Evolutionary conservation across 1,140 invertebrate species (phyloP), one percentile per base, ranked within the genome.

Genomic region (Neoseiulus cucumeris): DNA sequence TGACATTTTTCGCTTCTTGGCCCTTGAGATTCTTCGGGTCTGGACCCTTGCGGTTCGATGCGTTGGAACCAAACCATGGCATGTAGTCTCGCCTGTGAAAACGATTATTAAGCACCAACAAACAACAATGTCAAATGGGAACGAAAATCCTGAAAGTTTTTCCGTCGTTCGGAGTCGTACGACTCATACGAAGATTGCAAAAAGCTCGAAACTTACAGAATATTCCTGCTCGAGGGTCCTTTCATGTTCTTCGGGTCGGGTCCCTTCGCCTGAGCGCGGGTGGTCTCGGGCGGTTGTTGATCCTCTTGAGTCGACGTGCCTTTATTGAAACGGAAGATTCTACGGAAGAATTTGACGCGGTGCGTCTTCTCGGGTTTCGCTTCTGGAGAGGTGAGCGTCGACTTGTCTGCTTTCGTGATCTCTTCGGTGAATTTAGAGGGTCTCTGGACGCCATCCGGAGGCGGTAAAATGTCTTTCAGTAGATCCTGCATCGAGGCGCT

Each of bases 231-330:
- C 22, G 51, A 59, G 1, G 51, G 51, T 9, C 51, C 51, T 65
- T 67, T 67, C 30, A 33, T 55, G 25, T 65, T 41, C 12, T 55
- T 64, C n/a, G 66, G 64, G 42, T 67, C 66, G 44, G 18, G 65
- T 67, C 51, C 71, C 65, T 68, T 70, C 44, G 25, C 39, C 29
- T 51, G 65, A 64, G 30, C 64, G 42, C 64, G 55, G 18, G 20
- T 68, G 33, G 64, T 65, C 44, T 68, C 66, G 55, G 66, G 55
- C 42, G 66, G 33, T 30, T 68, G 65, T 28, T 65, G 65, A 22
- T 72, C 71, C 65, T 72, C 70, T 14, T 65, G 68, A 18, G 71
- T 72, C 39, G 68, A 67, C 7, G 71, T 72, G 17, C 64, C 65
- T 69, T 71, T 71, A 18, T 68, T 68, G 17, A 69, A 64, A 47